phyloP scores from a whole-genome alignment of 2,888 invertebrate species.

The Sacculina carcini region DNA sequence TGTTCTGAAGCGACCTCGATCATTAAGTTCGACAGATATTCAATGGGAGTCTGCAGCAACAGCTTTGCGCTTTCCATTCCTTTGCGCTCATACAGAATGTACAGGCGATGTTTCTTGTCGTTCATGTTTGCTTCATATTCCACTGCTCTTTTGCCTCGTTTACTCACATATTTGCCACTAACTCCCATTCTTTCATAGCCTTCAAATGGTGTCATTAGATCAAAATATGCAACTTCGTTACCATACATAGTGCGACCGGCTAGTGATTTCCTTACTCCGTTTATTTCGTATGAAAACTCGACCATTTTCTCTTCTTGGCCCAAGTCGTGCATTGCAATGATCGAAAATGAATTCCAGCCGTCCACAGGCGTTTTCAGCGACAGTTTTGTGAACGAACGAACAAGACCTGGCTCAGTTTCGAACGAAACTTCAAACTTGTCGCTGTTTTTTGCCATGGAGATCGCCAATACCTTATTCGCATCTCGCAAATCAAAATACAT shows the following conservation, averaged over 20 bases:
- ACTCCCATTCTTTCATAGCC: neutral
- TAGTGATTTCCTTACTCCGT: neutral
- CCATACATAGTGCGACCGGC: neutral
- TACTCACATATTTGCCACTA: neutral
- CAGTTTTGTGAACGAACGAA: no score
- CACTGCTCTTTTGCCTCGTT: neutral
- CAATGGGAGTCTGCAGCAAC: neutral
- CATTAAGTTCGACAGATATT: neutral
- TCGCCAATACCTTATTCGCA: no score
- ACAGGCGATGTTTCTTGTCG: neutral
- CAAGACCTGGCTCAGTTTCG: no score
- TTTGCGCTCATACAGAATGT: neutral
- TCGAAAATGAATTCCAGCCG: neutral
- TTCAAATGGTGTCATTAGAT: neutral
- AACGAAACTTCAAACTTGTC: no score
- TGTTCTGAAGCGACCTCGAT: neutral
- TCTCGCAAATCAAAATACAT: no score
- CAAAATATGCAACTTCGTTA: neutral
- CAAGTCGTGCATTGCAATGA: neutral
- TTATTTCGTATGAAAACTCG: neutral
- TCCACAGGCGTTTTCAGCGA: neutral
- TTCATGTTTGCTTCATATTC: neutral
- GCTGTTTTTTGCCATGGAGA: no score
- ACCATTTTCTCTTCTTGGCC: neutral
- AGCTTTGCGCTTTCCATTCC: neutral